phyloP scores from a whole-genome alignment of 37 sponge, comb jelly and placozoan genomes.

The Chondrilla cf. caribensis region DNA sequence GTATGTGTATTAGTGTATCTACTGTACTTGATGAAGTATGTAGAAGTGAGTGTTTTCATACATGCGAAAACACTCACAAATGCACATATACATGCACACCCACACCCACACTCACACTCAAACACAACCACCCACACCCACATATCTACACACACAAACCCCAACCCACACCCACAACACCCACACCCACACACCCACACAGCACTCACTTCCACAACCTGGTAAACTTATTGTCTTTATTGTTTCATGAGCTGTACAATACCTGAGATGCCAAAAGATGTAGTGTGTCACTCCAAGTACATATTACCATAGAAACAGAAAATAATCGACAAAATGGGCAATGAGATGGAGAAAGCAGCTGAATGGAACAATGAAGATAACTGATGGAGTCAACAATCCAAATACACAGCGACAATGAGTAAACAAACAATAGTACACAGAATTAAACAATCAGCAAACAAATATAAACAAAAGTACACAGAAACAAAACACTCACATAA shows the following conservation, averaged over 20 bases:
- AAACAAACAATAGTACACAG: neutral
- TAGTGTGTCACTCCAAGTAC: neutral
- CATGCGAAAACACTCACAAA: no score
- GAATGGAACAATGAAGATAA: neutral
- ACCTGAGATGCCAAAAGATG: slow-evolving; percentile 7
- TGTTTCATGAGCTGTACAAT: slow-evolving; percentile 3
- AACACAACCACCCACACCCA: no score
- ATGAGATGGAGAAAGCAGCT: neutral
- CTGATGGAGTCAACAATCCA: neutral
- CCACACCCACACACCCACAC: no score
- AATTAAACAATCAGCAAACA: neutral
- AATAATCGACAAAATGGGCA: neutral
- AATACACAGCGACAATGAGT: neutral
- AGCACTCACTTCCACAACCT: slow-evolving; percentile 38
- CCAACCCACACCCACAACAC: no score
- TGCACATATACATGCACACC: no score
- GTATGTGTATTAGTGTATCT: no score
- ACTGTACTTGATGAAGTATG: no score
- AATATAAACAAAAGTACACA: neutral
- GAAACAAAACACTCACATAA: neutral
- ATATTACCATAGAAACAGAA: neutral
- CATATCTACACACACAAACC: no score
- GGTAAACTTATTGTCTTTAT: slow-evolving; percentile 8
- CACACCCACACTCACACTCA: no score
- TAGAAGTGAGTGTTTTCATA: no score